Evolutionary conservation across 2,888 invertebrate species (phyloP).

Genomic region (Drosophila neutralis): DNA sequence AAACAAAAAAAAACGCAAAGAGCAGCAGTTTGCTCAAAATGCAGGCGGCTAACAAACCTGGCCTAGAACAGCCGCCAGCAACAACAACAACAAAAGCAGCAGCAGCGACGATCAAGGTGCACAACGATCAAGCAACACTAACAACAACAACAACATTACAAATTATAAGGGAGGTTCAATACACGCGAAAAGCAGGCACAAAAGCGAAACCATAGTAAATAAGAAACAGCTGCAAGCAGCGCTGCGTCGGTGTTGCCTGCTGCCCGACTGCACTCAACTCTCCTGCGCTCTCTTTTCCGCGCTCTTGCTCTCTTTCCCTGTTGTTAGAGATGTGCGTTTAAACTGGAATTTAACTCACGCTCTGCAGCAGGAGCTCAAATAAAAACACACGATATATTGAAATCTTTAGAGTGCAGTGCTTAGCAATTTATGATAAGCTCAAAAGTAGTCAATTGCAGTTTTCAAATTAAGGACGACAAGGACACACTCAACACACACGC

Average conservation of each 20-base stretch:
- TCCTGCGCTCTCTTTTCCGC: slow-evolving; percentile 10
- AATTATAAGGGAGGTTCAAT: slow-evolving; percentile 74
- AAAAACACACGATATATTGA: background rate
- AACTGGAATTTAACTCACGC: background rate
- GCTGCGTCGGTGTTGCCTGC: slow-evolving; percentile 46
- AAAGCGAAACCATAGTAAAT: slow-evolving; percentile 77
- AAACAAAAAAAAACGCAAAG: slow-evolving; percentile 27
- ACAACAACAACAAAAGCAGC: slow-evolving; percentile 16
- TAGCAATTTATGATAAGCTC: background rate
- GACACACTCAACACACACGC: background rate
- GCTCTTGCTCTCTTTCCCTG: slow-evolving; percentile 1
- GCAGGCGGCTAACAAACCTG: slow-evolving; percentile 51
- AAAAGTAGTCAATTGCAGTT: background rate
- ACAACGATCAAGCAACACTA: slow-evolving; percentile 47
- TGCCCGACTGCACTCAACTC: slow-evolving; percentile 29
- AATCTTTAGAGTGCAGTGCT: background rate
- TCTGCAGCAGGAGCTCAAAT: background rate
- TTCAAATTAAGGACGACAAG: background rate
- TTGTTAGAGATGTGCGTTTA: slow-evolving; percentile 34
- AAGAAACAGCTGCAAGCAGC: slow-evolving; percentile 77
- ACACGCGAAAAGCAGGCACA: slow-evolving; percentile 70
- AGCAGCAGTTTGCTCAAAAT: slow-evolving; percentile 54
- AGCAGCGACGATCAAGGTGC: slow-evolving; percentile 66
- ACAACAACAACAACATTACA: slow-evolving; percentile 22
- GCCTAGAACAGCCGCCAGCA: slow-evolving; percentile 65